These are phyloP conservation scores for Erinaceus europaeus DNA, from an alignment of 2,113 vertebrate genomes.

Conservation along the genomic window DNA sequence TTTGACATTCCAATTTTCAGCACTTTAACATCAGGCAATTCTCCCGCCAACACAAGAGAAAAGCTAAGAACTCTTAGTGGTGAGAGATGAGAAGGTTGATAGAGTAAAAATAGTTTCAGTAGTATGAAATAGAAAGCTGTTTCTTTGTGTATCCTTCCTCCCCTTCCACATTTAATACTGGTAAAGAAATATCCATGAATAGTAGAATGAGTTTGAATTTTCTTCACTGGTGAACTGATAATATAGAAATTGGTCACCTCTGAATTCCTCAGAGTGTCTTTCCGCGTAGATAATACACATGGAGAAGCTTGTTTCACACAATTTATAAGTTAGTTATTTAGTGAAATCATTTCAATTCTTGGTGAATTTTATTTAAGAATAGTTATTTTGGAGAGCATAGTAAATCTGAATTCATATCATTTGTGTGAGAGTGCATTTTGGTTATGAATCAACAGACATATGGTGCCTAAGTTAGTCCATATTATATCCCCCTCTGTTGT, in stretches of 20 bases:
- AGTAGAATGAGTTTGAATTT: not conserved
- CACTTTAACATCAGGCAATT: too few relatives aligned
- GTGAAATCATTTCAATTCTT: not conserved
- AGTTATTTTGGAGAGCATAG: not conserved
- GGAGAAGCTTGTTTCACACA: not conserved
- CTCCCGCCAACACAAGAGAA: fast-evolving
- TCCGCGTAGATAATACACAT: too few relatives aligned
- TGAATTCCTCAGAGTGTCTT: not conserved
- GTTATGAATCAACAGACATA: not conserved
- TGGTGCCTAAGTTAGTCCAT: not conserved
- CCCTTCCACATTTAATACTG: not conserved
- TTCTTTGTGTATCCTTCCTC: not conserved
- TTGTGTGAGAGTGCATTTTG: not conserved
- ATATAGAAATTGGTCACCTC: not conserved
- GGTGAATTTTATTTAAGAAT: not conserved
- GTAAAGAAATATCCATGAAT: not conserved
- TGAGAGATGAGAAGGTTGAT: not conserved
- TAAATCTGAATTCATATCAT: not conserved
- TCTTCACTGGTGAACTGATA: not conserved
- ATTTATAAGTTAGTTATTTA: not conserved
- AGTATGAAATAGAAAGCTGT: too few relatives aligned
- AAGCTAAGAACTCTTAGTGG: too few relatives aligned
- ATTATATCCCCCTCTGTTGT: not conserved
- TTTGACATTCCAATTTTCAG: too few relatives aligned
- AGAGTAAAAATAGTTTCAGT: not conserved